Evolutionary conservation across 2,113 vertebrate genomes (phyloP).

Genomic region (Centropus unirufus): DNA sequence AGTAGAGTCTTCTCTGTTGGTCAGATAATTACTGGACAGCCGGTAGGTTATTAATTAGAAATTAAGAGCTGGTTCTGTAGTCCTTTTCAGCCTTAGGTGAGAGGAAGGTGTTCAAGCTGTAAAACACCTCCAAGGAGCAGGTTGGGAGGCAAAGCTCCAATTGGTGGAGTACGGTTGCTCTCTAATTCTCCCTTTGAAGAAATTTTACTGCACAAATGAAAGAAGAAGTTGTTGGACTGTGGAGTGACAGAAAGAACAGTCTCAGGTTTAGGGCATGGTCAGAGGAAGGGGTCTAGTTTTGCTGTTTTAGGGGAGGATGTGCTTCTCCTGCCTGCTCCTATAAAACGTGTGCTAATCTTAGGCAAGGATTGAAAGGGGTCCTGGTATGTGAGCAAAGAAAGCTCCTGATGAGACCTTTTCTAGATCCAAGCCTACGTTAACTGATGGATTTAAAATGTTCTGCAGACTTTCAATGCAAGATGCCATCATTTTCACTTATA

Average conservation of each 20-base stretch:
- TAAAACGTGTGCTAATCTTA: neutral
- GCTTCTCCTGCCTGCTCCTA: neutral
- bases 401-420: neutral
- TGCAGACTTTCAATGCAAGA: neutral
- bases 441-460: neutral
- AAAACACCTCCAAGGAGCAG: neutral
- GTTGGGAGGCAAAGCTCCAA: neutral
- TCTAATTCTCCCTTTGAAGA: neutral
- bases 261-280: fast-evolving
- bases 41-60: neutral
- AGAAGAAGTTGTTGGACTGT: neutral
- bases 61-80: neutral
- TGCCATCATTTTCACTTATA: neutral
- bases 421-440: neutral
- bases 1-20: neutral
- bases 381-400: neutral
- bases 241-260: neutral
- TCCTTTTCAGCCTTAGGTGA: neutral
- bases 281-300: neutral
- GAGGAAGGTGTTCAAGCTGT: neutral
- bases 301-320: neutral
- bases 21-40: neutral
- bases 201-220: neutral
- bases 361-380: neutral
- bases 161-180: neutral